Conservation (phyloP, 2,113 vertebrate genomes). For the Orientallactaga bullata region DNA sequence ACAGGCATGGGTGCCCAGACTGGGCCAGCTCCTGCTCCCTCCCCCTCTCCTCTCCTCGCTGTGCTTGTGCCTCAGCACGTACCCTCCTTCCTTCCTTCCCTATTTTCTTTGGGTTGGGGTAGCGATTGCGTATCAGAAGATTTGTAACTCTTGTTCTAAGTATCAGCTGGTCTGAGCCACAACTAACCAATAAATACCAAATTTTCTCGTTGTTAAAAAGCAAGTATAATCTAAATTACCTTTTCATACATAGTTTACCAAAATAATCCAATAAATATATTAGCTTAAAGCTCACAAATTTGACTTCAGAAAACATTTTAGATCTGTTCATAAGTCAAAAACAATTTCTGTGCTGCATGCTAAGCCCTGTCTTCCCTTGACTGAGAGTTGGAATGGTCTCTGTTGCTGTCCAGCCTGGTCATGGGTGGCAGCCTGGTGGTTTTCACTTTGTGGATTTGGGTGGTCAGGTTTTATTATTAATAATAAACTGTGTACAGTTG, state of each 20-base stretch:
- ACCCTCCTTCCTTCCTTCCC: neutral
- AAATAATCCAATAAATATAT: slow-evolving; percentile 19
- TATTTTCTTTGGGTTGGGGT: too few species aligned
- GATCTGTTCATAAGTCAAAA: neutral
- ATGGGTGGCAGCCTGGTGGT: neutral
- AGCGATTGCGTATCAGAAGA: too few species aligned
- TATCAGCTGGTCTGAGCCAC: neutral
- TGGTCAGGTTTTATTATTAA: slow-evolving; percentile 47
- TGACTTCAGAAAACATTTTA: neutral
- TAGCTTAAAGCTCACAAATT: neutral
- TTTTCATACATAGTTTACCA: neutral
- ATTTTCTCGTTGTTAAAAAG: neutral
- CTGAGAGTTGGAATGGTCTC: neutral
- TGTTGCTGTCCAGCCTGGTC: neutral
- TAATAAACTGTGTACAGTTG: slow-evolving; percentile 1
- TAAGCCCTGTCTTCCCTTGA: fast-evolving
- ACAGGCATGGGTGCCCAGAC: neutral
- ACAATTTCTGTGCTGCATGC: neutral
- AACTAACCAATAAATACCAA: neutral
- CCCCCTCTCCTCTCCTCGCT: fast-evolving
- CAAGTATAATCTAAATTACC: neutral
- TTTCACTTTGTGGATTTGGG: slow-evolving; percentile 21
- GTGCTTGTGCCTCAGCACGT: fast-evolving
- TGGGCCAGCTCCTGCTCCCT: neutral
- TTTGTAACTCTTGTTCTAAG: neutral